Evolutionary conservation across 2,113 vertebrate genomes (phyloP).

Genomic region (Catharus minimus): DNA sequence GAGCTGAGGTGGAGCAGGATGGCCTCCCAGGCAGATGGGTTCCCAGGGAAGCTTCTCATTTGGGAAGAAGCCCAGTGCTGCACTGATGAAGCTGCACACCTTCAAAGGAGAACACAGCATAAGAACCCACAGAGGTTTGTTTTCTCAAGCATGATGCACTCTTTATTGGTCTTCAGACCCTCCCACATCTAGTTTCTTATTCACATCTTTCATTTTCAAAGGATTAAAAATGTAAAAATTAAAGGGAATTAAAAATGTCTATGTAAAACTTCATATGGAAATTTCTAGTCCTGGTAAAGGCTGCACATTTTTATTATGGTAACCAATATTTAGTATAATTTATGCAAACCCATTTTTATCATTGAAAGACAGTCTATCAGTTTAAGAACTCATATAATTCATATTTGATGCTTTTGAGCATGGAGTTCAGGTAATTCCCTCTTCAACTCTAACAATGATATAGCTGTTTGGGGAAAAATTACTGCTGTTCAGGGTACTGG

Average conservation of each 20-base stretch:
- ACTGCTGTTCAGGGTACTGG: background rate
- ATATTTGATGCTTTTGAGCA: background rate
- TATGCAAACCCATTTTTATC: background rate
- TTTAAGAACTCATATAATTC: background rate
- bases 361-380: background rate
- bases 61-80: fast-evolving
- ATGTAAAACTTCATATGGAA: background rate
- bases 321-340: background rate
- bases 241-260: background rate
- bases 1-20: background rate
- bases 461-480: background rate
- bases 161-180: background rate
- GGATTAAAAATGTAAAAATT: background rate
- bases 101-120: background rate
- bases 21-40: background rate
- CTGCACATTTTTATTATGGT: background rate
- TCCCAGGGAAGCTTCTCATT: background rate
- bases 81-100: background rate
- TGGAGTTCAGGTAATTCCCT: background rate
- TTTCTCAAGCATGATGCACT: background rate
- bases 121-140: background rate
- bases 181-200: background rate
- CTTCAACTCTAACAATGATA: background rate
- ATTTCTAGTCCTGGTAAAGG: background rate
- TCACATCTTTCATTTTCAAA: background rate